Evolutionary conservation across 2,797 vertebrate genomes (phyloP).

Genomic region (Lindbergichthys nudifrons): DNA sequence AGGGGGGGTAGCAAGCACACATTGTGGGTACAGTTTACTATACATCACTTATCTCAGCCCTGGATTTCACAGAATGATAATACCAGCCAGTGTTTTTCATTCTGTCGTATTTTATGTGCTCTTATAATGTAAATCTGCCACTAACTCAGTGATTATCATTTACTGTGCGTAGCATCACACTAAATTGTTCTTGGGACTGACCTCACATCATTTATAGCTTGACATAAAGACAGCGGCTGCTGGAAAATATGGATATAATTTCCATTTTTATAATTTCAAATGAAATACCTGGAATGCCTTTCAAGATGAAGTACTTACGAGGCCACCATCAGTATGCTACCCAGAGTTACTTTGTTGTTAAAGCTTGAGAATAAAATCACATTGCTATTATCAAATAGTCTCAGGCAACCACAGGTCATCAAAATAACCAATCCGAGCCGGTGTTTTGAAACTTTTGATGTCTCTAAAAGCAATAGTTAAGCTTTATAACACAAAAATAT

Average conservation of each 20-base stretch:
- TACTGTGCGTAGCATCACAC: conserved; percentile 22
- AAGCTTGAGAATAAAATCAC: conserved; percentile 30
- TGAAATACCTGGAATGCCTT: conserved; percentile 28
- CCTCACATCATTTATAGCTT: conserved; percentile 62
- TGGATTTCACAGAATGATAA: conserved; percentile 59
- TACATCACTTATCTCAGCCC: conserved; percentile 60
- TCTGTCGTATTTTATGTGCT: conserved; percentile 56
- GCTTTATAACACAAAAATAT: background rate
- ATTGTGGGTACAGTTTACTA: conserved; percentile 48
- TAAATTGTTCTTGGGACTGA: conserved; percentile 43
- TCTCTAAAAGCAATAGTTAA: conserved; percentile 13
- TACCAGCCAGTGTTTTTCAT: conserved; percentile 57
- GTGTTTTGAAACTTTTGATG: conserved; percentile 21
- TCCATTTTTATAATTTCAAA: conserved; percentile 53
- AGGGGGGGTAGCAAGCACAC: conserved; percentile 21
- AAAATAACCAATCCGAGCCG: conserved; percentile 6
- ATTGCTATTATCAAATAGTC: conserved; percentile 25
- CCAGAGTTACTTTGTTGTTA: conserved; percentile 28
- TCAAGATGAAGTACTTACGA: conserved; percentile 19
- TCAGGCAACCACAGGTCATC: background rate
- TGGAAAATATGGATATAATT: conserved; percentile 42
- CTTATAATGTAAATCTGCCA: conserved; percentile 57
- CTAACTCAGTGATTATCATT: conserved; percentile 60
- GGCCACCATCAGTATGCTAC: background rate
- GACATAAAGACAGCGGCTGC: conserved; percentile 64